phyloP scores from a whole-genome alignment of 1,140 invertebrate genomes.

The Heliothis subflexa region DNA sequence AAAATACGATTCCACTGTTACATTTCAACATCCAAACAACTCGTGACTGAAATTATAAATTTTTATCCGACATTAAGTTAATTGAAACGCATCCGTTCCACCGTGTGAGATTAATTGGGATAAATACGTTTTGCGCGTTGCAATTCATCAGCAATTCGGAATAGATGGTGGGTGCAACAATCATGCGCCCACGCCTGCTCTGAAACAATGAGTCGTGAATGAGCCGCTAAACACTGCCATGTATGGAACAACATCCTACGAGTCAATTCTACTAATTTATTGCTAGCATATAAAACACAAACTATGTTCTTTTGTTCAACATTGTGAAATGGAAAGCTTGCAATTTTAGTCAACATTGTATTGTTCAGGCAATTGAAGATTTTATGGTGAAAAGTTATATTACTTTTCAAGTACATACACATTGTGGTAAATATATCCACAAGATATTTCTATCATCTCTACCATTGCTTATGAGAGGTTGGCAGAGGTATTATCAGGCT shows the following conservation, averaged over 20 bases:
- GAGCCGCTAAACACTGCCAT: constrained; percentile 56
- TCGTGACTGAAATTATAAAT: not conserved
- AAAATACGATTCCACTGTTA: not conserved
- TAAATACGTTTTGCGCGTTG: constrained; percentile 69
- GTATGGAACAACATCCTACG: constrained; percentile 61
- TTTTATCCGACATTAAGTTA: not conserved
- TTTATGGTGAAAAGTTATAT: not conserved
- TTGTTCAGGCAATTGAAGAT: not conserved
- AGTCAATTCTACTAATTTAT: constrained; percentile 55
- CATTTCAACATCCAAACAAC: not conserved
- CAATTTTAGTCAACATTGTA: constrained; percentile 27
- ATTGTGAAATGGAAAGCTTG: constrained; percentile 35
- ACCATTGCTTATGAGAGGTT: not conserved
- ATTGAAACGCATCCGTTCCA: constrained; percentile 53
- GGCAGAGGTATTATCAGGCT: not conserved
- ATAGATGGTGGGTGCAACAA: constrained; percentile 74
- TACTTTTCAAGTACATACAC: too few relatives aligned
- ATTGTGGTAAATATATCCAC: too few relatives aligned
- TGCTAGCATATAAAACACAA: constrained; percentile 36
- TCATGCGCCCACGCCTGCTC: constrained; percentile 65
- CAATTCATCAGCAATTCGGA: constrained; percentile 64
- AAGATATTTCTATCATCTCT: too few relatives aligned
- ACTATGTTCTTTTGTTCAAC: constrained; percentile 41
- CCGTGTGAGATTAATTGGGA: constrained; percentile 65
- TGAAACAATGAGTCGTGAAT: constrained; percentile 71